Evolutionary conservation across 2,113 vertebrate genomes (phyloP).

Genomic region (Kobus ellipsiprymnus): DNA sequence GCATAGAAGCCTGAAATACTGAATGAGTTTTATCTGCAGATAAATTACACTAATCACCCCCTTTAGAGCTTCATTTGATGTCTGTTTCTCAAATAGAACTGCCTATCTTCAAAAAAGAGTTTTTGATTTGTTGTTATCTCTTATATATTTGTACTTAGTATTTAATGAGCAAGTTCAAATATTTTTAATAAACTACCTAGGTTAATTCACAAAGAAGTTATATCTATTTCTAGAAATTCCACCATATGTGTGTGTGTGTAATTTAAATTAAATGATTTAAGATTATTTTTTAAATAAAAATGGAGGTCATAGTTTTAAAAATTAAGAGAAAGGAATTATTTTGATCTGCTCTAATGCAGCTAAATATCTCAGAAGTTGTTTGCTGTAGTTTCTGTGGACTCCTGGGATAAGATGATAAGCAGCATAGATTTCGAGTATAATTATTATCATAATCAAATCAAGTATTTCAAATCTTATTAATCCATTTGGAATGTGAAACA

Average conservation of each 20-base stretch:
- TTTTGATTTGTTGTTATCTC: not conserved
- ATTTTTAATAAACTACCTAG: not conserved
- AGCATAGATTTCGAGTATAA: not conserved
- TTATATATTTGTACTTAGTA: not conserved
- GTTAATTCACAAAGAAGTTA: not conserved
- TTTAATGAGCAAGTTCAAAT: not conserved
- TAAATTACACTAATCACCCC: not conserved
- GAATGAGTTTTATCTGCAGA: not conserved
- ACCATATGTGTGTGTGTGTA: not conserved
- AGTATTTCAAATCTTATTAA: conserved; percentile 12
- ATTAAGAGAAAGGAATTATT: not conserved
- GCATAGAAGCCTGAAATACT: not conserved
- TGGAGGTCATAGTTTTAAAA: not conserved
- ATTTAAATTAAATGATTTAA: not conserved
- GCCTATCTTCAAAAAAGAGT: not conserved
- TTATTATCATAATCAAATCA: not conserved
- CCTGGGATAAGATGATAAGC: not conserved
- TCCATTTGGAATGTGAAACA: not conserved
- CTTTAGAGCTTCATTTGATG: not conserved
- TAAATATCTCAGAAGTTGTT: not conserved
- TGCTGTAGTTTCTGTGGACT: not conserved
- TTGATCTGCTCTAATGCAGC: not conserved
- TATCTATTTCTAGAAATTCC: not conserved
- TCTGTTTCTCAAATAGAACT: not conserved
- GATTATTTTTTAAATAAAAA: not conserved